These are phyloP conservation scores for Cuniculus paca DNA, from an alignment of 2,797 vertebrate species.

Conservation along the genomic window DNA sequence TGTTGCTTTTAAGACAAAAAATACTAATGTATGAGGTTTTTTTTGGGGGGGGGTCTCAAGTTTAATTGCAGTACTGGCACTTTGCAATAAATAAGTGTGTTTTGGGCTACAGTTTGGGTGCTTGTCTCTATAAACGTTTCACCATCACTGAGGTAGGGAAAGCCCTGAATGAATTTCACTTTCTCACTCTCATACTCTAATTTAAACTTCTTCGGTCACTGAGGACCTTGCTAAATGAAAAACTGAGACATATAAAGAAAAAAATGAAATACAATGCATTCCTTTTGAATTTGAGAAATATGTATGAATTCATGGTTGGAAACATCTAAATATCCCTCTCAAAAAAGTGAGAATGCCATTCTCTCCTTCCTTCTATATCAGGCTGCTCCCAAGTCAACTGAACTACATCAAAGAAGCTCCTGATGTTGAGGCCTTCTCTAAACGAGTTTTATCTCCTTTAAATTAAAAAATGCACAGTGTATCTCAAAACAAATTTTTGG, in stretches of 20 bases:
- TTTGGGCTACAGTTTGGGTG: neutral
- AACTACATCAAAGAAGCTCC: neutral
- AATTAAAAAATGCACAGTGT: neutral
- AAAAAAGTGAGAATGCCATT: neutral
- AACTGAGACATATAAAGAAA: neutral
- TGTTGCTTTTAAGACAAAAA: neutral
- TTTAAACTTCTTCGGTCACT: neutral
- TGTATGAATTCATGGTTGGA: neutral
- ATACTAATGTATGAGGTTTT: neutral
- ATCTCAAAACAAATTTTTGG: conserved; percentile 28
- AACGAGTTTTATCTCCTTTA: neutral
- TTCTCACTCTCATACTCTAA: neutral
- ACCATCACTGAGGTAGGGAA: neutral
- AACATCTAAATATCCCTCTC: neutral
- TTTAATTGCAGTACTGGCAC: neutral
- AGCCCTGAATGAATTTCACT: neutral
- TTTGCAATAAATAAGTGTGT: neutral
- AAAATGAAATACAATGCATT: neutral
- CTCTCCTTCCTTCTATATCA: neutral
- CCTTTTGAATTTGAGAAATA: neutral
- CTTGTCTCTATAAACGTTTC: neutral
- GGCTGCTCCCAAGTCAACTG: neutral
- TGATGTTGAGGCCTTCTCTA: neutral
- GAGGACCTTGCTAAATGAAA: neutral
- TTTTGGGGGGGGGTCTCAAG: no score